phyloP scores from a whole-genome alignment of 35 echinoderm and acorn worm genomes.

The Amphiura filiformis region DNA sequence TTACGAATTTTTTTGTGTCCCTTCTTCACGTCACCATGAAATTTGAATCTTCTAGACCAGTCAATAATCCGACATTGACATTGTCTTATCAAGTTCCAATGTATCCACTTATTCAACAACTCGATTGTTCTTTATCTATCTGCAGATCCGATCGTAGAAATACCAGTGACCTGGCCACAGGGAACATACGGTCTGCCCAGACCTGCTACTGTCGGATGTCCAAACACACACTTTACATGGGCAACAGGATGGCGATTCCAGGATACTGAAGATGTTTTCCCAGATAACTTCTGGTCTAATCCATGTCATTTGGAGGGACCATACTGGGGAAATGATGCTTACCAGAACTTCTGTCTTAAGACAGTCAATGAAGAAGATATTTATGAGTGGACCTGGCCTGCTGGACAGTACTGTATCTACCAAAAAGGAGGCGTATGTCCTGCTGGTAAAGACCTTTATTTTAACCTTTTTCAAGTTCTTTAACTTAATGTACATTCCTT shows the following conservation, averaged over 20 bases:
- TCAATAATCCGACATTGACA: too few species aligned
- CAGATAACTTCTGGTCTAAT: constrained; percentile 65
- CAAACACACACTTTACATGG: constrained; percentile 50
- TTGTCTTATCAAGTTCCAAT: too few species aligned
- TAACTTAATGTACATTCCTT: too few species aligned
- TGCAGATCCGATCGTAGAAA: constrained; percentile 48
- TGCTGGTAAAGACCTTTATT: constrained; percentile 52
- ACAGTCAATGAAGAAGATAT: constrained; percentile 31
- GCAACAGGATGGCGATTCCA: constrained; percentile 55
- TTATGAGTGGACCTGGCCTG: constrained; percentile 21
- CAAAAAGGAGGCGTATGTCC: constrained; percentile 61
- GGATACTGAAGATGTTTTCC: constrained; percentile 55
- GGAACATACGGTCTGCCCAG: constrained; percentile 71
- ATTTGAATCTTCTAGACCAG: too few species aligned
- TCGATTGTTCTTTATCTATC: too few species aligned
- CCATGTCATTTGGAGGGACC: constrained; percentile 57
- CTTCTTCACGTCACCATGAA: too few species aligned
- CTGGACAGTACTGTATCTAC: constrained; percentile 67
- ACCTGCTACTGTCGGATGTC: constrained; percentile 51
- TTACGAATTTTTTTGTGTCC: too few species aligned
- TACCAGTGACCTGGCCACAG: constrained; percentile 60
- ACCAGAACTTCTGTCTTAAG: constrained; percentile 83
- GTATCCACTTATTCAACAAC: too few species aligned
- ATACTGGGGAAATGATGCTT: constrained; percentile 33
- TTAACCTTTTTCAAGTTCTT: too few species aligned